phyloP scores from a whole-genome alignment of 2,888 invertebrate species.

The Lamellibrachia satsuma region DNA sequence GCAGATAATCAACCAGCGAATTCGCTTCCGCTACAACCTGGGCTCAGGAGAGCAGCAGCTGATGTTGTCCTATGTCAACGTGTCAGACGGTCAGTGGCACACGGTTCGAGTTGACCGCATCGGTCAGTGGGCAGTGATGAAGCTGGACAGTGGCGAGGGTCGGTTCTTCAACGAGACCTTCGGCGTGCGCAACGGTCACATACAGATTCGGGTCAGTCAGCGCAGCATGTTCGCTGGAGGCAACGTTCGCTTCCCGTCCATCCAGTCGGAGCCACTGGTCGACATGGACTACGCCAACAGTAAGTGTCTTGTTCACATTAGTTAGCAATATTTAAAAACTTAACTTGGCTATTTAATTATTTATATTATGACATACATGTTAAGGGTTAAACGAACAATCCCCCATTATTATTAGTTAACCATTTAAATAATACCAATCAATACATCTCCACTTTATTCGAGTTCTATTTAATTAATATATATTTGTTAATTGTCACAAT shows the following conservation, averaged over 20 bases:
- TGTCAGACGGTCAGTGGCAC: conserved; percentile 97
- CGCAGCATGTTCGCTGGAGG: conserved; percentile 44
- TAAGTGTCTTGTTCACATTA: conserved; percentile 22
- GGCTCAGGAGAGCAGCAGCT: conserved; percentile 90
- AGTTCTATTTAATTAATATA: too few species aligned
- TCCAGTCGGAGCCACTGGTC: conserved; percentile 41
- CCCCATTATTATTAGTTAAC: too few species aligned
- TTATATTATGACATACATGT: too few species aligned
- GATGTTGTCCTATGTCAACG: conserved; percentile 87
- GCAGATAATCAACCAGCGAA: conserved; percentile 64
- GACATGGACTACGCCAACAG: conserved; percentile 42
- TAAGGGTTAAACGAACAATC: too few species aligned
- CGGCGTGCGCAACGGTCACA: conserved; percentile 67
- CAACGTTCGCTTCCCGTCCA: conserved; percentile 40
- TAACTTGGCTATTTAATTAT: too few species aligned
- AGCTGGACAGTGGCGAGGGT: conserved; percentile 94
- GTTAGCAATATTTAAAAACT: too few species aligned
- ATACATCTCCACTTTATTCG: too few species aligned
- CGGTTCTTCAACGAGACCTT: conserved; percentile 54
- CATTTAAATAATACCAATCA: too few species aligned
- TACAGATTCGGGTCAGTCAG: conserved; percentile 41
- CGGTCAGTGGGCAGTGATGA: conserved; percentile 90
- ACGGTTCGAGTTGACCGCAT: conserved; percentile 89
- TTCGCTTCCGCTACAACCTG: conserved; percentile 91
- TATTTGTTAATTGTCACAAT: too few species aligned